These are phyloP conservation scores for Sanderia malayensis DNA, from an alignment of 30 jellyfish, hydroid and myxozoan genomes.

Conservation along the genomic window DNA sequence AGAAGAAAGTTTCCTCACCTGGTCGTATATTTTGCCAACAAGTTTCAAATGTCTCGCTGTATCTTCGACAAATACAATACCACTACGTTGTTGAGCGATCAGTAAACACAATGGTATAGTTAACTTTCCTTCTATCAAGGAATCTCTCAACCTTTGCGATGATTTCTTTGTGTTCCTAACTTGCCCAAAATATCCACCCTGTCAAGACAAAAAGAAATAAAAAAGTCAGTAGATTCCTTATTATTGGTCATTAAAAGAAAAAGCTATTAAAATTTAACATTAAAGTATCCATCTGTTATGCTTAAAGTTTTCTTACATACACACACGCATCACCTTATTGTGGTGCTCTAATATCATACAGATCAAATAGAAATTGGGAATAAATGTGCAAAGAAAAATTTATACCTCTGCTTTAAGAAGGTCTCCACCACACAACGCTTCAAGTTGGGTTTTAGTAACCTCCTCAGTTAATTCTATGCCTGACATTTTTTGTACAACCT, in stretches of 20 bases:
- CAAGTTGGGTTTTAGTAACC: slow-evolving; percentile 82
- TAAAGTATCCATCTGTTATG: too few species aligned
- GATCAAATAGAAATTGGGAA: too few species aligned
- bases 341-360: too few species aligned
- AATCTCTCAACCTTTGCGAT: slow-evolving; percentile 84
- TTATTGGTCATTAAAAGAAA: too few species aligned
- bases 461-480: slow-evolving; percentile 95
- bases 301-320: too few species aligned
- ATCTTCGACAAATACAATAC: slow-evolving; percentile 89
- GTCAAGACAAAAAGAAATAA: not conserved
- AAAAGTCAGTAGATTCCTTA: too few species aligned
- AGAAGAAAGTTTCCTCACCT: too few species aligned
- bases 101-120: slow-evolving; percentile 88
- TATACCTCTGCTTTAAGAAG: slow-evolving; percentile 78
- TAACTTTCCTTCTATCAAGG: slow-evolving; percentile 86
- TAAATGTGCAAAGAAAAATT: too few species aligned
- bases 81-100: slow-evolving; percentile 94
- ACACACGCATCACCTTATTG: too few species aligned
- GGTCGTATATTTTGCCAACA: slow-evolving; percentile 92
- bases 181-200: slow-evolving; percentile 98
- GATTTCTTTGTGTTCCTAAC: slow-evolving; percentile 92
- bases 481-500: slow-evolving; percentile 94
- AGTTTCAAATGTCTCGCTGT: slow-evolving; percentile 74
- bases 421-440: slow-evolving; percentile 97
- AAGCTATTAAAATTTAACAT: too few species aligned